phyloP scores from a whole-genome alignment of 2,888 invertebrate species.

The Himalopsyche kuldschensis region DNA sequence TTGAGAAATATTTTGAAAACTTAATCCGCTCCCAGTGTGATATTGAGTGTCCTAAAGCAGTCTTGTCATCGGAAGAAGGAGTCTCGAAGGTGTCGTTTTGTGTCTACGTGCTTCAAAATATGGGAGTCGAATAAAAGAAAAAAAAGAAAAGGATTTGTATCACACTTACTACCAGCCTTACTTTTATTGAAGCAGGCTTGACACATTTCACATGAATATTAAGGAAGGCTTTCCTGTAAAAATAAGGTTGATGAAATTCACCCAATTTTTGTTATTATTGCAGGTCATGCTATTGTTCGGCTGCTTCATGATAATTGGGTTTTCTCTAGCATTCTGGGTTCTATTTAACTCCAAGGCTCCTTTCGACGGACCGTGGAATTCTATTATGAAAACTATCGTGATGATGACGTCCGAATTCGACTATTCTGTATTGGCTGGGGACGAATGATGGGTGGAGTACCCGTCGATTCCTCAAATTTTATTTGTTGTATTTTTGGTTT shows the following conservation, averaged over 20 bases:
- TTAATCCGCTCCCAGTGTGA: too few relatives aligned
- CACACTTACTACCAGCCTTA: too few relatives aligned
- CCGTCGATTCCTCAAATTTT: slow-evolving; percentile 55
- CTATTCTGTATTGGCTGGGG: slow-evolving; percentile 50
- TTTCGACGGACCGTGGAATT: slow-evolving; percentile 58
- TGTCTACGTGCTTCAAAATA: too few relatives aligned
- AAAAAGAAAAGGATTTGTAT: too few relatives aligned
- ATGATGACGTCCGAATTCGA: slow-evolving; percentile 67
- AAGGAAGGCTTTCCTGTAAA: too few relatives aligned
- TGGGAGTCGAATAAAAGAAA: too few relatives aligned
- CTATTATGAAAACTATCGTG: slow-evolving; percentile 60
- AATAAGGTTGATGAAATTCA: not conserved
- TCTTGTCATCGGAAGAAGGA: too few relatives aligned
- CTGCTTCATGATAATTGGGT: slow-evolving; percentile 57
- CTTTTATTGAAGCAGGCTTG: too few relatives aligned
- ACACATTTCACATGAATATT: too few relatives aligned
- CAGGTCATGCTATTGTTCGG: slow-evolving; percentile 54
- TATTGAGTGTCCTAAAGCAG: too few relatives aligned
- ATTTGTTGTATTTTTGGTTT: slow-evolving; percentile 57
- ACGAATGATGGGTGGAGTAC: slow-evolving; percentile 49
- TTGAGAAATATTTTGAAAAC: too few relatives aligned
- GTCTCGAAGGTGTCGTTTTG: too few relatives aligned
- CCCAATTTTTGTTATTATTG: slow-evolving; percentile 40
- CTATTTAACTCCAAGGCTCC: slow-evolving; percentile 57
- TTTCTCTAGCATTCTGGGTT: slow-evolving; percentile 60